phyloP scores from a whole-genome alignment of 2,113 vertebrate species.

The Cochlearius cochlearius region DNA sequence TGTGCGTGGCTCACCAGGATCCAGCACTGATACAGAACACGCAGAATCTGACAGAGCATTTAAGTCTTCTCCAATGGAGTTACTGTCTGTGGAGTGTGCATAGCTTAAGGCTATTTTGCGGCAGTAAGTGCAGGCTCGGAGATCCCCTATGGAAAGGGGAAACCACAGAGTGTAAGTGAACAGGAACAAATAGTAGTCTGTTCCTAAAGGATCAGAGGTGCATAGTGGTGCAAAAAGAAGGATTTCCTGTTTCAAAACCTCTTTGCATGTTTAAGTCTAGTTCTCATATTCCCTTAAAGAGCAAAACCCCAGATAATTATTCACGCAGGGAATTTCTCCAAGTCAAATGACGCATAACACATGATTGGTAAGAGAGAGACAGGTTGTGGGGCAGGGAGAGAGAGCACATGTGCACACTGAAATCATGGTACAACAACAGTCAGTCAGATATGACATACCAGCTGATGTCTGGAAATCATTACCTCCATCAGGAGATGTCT shows the following conservation, averaged over 20 bases:
- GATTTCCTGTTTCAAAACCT: slow-evolving; percentile 42
- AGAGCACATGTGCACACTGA: background rate
- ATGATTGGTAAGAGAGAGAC: background rate
- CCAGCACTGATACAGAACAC: slow-evolving; percentile 83
- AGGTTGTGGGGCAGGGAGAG: accelerated
- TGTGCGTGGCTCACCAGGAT: slow-evolving; percentile 91
- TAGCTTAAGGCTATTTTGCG: slow-evolving; percentile 96
- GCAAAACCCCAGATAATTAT: background rate
- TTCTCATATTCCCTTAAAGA: background rate
- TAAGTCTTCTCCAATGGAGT: slow-evolving; percentile 93
- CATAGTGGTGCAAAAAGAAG: background rate
- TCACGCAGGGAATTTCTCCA: background rate
- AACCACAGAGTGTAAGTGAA: background rate
- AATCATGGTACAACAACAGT: background rate
- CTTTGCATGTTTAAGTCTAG: background rate
- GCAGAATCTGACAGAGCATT: slow-evolving; percentile 89
- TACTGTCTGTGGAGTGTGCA: slow-evolving; percentile 91
- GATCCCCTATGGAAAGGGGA: slow-evolving; percentile 81
- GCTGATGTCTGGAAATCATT: background rate
- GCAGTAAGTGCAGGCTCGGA: slow-evolving; percentile 96
- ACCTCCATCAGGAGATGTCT: background rate
- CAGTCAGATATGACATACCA: background rate
- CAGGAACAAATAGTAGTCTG: background rate
- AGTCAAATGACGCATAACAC: background rate
- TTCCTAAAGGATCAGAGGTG: slow-evolving; percentile 23